Percentiles rank a stretch among this genome's conserved stretches.
Evolutionary conservation across 2,888 invertebrate genomes (phyloP).

Genomic region (Leuctra nigra): DNA sequence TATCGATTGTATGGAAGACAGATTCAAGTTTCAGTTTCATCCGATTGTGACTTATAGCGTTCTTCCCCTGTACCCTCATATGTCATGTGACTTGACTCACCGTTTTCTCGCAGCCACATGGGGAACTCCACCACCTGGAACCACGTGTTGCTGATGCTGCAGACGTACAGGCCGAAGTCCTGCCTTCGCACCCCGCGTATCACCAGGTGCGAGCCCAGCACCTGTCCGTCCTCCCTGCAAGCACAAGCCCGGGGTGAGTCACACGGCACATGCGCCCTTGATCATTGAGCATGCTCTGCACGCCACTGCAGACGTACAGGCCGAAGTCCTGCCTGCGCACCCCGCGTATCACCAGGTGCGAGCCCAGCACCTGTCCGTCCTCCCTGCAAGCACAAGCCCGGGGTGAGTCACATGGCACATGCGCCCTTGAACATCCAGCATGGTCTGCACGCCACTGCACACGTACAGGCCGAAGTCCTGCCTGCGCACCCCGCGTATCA

Average conservation of each 20-base stretch:
- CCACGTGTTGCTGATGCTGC: slow-evolving; percentile 55
- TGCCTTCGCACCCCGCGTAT: slow-evolving; percentile 52
- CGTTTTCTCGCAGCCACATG: slow-evolving; percentile 39
- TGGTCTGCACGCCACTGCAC: no score
- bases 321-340: slow-evolving; percentile 60
- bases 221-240: slow-evolving; percentile 53
- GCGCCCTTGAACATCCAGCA: no score
- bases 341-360: slow-evolving; percentile 56
- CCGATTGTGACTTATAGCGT: no score
- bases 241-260: background rate
- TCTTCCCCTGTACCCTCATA: no score
- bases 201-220: slow-evolving; percentile 61
- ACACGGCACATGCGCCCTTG: no score
- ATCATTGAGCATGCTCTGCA: no score
- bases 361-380: slow-evolving; percentile 61
- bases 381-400: no score
- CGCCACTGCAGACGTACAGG: slow-evolving; percentile 62
- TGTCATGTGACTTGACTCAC: slow-evolving; percentile 37
- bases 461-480: slow-evolving; percentile 65
- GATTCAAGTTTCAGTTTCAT: no score
- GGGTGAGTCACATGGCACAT: no score
- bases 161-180: slow-evolving; percentile 66
- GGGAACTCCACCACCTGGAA: slow-evolving; percentile 38
- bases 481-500: slow-evolving; percentile 49
- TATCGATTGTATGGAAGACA: no score